phyloP scores from a whole-genome alignment of 2,888 invertebrate genomes.

The Tribolium freemani region DNA sequence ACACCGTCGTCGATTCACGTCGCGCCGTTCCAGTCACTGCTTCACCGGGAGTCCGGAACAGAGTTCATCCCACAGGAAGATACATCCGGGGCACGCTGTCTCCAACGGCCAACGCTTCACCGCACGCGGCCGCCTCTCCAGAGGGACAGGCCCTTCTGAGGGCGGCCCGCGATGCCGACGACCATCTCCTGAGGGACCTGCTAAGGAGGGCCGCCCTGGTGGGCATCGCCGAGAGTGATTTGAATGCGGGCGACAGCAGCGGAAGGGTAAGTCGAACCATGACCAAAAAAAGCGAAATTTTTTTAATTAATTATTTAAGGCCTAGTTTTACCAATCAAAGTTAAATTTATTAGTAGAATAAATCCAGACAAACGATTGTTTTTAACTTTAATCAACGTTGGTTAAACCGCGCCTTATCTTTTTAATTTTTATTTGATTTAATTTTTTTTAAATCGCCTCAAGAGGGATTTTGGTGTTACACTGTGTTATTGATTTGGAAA shows the following conservation, averaged over 20 bases:
- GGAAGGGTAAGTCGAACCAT: conserved; percentile 70
- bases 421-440: too few species aligned
- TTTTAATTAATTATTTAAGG: not conserved
- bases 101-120: conserved; percentile 64
- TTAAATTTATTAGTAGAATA: too few species aligned
- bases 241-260: conserved; percentile 72
- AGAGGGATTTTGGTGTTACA: too few species aligned
- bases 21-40: conserved; percentile 56
- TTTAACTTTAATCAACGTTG: too few species aligned
- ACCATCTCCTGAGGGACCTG: conserved; percentile 67
- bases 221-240: conserved; percentile 66
- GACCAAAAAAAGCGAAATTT: not conserved
- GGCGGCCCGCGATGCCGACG: conserved; percentile 72
- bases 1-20: conserved; percentile 40
- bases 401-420: too few species aligned
- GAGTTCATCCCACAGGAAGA: conserved; percentile 65
- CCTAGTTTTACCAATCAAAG: too few species aligned
- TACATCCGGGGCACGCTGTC: conserved; percentile 68
- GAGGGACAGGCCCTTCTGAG: conserved; percentile 67
- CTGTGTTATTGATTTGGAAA: not conserved
- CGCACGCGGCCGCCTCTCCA: conserved; percentile 60
- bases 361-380: too few species aligned
- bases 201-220: conserved; percentile 66
- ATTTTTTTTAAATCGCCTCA: too few species aligned
- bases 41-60: conserved; percentile 61